A percentile compares a stretch with the other conserved stretches of the same genome.
Evolutionary conservation across 2,113 vertebrate species (phyloP).

Genomic region (Tragelaphus imberbis): DNA sequence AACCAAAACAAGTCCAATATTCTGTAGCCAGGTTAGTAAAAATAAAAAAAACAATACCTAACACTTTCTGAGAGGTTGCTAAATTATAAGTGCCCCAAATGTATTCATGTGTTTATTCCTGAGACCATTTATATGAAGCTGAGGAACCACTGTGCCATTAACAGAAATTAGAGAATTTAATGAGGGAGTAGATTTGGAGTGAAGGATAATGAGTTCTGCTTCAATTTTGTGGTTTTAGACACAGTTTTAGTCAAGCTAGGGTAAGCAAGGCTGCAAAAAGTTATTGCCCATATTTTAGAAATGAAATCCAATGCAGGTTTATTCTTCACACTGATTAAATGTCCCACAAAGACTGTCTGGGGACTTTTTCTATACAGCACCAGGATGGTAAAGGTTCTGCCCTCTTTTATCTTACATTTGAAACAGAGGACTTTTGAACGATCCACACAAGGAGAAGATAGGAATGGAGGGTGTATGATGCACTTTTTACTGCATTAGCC

Average conservation of each 20-base stretch:
- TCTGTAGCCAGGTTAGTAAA: background rate
- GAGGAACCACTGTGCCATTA: background rate
- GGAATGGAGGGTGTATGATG: background rate
- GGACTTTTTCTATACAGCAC: background rate
- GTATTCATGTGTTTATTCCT: background rate
- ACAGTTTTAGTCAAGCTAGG: background rate
- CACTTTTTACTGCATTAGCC: background rate
- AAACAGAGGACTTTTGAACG: background rate
- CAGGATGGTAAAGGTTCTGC: background rate
- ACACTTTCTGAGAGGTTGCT: background rate
- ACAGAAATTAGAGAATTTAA: constrained; percentile 9
- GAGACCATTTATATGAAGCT: background rate
- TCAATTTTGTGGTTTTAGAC: background rate
- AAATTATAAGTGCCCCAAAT: background rate
- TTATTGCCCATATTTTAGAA: background rate
- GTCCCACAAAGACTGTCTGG: background rate
- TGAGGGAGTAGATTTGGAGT: background rate
- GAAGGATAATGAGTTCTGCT: background rate
- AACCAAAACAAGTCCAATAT: background rate
- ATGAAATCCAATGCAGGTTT: background rate
- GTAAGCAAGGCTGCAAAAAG: background rate
- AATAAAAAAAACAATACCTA: background rate
- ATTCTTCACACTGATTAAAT: background rate
- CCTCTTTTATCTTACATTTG: background rate
- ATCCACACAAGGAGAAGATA: background rate